Percentiles rank a stretch among this genome's conserved stretches.
These are phyloP conservation scores for Phaenicophaeus curvirostris DNA, from an alignment of 2,797 vertebrate species.

Conservation along the genomic window DNA sequence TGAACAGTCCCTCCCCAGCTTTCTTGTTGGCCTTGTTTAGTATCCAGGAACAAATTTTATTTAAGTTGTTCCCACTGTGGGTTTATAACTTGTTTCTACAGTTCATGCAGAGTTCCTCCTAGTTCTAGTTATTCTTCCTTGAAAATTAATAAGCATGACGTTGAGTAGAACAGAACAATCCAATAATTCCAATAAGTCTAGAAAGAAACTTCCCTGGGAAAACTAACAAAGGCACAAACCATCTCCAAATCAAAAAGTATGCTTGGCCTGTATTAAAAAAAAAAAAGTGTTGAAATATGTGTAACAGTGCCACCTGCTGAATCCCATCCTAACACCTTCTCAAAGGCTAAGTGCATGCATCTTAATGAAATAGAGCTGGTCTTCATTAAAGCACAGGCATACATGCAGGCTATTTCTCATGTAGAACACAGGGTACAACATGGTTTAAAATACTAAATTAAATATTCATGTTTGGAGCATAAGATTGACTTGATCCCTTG, in stretches of 20 bases:
- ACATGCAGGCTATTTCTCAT: not conserved
- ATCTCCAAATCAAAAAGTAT: not conserved
- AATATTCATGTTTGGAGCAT: not conserved
- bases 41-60: not conserved
- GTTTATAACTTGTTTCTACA: not conserved
- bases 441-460: not conserved
- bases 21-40: not conserved
- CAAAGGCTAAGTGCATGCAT: not conserved
- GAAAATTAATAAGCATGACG: not conserved
- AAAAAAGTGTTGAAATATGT: slow-evolving; percentile 20
- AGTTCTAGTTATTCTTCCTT: not conserved
- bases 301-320: slow-evolving; percentile 62
- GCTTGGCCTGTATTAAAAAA: not conserved
- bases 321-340: not conserved
- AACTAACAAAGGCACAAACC: not conserved
- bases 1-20: too few species aligned
- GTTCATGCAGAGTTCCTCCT: not conserved
- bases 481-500: not conserved
- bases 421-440: not conserved
- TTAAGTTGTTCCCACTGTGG: not conserved
- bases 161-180: not conserved
- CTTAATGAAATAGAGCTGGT: not conserved
- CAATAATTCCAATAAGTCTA: not conserved
- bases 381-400: not conserved
- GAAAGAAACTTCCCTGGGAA: not conserved